Evolutionary conservation across 2,113 vertebrate genomes (phyloP), one percentile per base, ranked within the genome.

Genomic region (Chaetura pelagica): DNA sequence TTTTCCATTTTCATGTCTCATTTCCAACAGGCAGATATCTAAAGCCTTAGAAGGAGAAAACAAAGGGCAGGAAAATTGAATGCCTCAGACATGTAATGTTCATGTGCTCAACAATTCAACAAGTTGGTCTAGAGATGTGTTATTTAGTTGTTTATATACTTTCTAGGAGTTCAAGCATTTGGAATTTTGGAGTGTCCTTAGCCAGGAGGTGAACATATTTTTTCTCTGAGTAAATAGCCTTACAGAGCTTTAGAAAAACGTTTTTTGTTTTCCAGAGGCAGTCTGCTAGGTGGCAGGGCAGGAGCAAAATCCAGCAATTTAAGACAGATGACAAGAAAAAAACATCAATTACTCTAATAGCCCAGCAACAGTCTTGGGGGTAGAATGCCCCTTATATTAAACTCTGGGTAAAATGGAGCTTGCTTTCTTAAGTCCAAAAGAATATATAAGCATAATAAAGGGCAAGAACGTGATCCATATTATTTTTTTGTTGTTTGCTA

Each of bases 281-380:
- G 62, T 49, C 92, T 96, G 84, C 69, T 91, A 94, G 62, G 82
- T 90, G 87, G 66, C 86, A 93, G 89, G 52, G 52, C 71, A 93
- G 76, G 57, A 92, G 69, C 48, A 92, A 93, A 93, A 80, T 62
- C 29, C 44, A 90, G 44, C 84, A 67, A 42, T 61, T 82, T 57
- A 55, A 71, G 51, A 62, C 49, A 83, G 54, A 64, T 5, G 4
- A 18, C 17, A 81, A 87, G 20, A 18, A 71, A 80, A 62, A 38
- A 35, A 54, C 32, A 6, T 48, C 27, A 18, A 77, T 52, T 32
- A 27, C 71, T 90, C 86, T 63, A 86, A 57, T 57, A 76, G 24
- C 27, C 54, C 30, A 72, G 68, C 15, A 77, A 27, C 44, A 30
- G 16, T 69, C 90, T 35, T 79, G 8, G 17, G 5, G 7, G 5